These are phyloP conservation scores for Paracentrotus lividus DNA, from an alignment of 53 echinoderm and acorn worm genomes.

Conservation along the genomic window DNA sequence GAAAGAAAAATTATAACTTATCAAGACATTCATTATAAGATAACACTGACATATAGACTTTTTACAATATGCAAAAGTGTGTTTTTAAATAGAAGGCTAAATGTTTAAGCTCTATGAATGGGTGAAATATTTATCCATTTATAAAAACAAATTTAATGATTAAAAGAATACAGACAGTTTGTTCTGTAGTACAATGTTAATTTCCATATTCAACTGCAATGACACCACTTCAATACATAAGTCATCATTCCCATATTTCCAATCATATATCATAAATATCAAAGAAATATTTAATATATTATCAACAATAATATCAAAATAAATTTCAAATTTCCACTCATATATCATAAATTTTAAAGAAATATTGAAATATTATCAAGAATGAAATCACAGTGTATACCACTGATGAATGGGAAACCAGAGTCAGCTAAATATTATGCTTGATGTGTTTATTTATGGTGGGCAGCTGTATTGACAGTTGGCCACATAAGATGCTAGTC, in stretches of 20 bases:
- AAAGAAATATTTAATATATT: background rate
- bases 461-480: constrained; percentile 47
- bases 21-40: too few relatives aligned
- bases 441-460: constrained; percentile 61
- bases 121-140: background rate
- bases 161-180: too few relatives aligned
- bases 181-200: background rate
- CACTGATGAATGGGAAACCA: background rate
- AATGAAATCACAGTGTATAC: background rate
- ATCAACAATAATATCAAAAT: too few relatives aligned
- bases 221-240: background rate
- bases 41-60: too few relatives aligned
- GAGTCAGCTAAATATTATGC: constrained; percentile 25
- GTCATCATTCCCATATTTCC: background rate
- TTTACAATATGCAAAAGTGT: background rate
- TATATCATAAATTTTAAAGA: background rate
- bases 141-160: background rate
- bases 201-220: background rate
- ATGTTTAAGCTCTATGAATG: too few relatives aligned
- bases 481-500: background rate
- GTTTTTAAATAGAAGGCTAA: too few relatives aligned
- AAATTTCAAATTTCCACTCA: background rate
- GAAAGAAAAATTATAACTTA: too few relatives aligned
- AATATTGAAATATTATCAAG: background rate
- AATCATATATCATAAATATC: background rate